A percentile compares a stretch with the other conserved stretches of the same genome.
Conservation (phyloP, 2,113 vertebrate species). For the Epinephelus fuscoguttatus region DNA sequence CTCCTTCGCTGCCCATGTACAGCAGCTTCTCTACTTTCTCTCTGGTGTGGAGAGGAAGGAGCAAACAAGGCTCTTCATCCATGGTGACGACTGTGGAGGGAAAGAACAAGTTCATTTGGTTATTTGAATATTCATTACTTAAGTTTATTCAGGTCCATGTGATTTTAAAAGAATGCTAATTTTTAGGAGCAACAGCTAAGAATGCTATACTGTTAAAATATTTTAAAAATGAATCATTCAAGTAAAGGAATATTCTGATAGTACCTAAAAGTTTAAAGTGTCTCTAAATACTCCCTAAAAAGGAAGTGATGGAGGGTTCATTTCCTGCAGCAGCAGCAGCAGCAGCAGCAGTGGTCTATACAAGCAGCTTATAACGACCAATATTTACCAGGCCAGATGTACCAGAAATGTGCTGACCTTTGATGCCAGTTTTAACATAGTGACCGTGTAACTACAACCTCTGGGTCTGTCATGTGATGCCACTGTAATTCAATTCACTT, state of each 20-base stretch:
- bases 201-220: no score
- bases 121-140: not conserved
- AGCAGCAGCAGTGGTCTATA: no score
- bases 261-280: no score
- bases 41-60: constrained; percentile 88
- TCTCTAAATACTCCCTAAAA: no score
- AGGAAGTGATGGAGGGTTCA: not conserved
- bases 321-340: not conserved
- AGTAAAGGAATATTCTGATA: not conserved
- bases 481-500: no score
- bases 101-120: constrained; percentile 2
- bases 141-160: not conserved
- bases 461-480: no score
- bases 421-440: no score
- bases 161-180: not conserved
- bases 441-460: no score
- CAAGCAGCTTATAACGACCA: no score
- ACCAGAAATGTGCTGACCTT: no score
- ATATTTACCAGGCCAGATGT: no score
- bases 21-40: constrained; percentile 96
- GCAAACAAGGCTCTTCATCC: constrained; percentile 86
- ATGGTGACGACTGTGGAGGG: constrained; percentile 85
- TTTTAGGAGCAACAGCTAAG: no score
- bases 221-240: not conserved
- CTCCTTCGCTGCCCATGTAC: constrained; percentile 74